Evolutionary conservation across 2,797 vertebrate genomes (phyloP).

Genomic region (Sciurus vulgaris): DNA sequence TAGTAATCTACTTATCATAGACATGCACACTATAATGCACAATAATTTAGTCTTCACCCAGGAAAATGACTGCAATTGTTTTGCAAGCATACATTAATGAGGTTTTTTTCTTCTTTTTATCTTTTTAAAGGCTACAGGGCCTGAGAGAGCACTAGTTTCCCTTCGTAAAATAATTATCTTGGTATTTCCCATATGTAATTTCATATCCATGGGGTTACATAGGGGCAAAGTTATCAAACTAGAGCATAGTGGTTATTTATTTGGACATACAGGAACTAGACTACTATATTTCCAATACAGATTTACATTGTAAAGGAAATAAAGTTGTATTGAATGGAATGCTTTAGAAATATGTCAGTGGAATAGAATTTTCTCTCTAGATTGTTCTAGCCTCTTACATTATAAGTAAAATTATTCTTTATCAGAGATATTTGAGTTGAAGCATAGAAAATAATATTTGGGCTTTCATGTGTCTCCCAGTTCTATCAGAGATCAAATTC

Average conservation of each 20-base stretch:
- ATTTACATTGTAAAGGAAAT: not conserved
- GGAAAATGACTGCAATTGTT: conserved; percentile 75
- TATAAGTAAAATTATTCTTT: conserved; percentile 34
- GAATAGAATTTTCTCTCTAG: conserved; percentile 21
- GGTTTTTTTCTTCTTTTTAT: not conserved
- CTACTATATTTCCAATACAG: not conserved
- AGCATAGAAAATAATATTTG: not conserved
- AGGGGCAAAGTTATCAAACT: conserved; percentile 11
- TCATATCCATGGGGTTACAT: not conserved
- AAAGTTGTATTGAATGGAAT: not conserved
- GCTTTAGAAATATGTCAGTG: not conserved
- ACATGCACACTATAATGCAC: conserved; percentile 66
- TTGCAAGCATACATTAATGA: conserved; percentile 65
- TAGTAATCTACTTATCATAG: conserved; percentile 76
- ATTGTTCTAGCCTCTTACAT: not conserved
- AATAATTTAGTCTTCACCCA: conserved; percentile 75
- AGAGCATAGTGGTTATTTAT: not conserved
- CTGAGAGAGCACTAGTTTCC: conserved; percentile 34
- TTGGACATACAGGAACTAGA: not conserved
- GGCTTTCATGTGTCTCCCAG: not conserved
- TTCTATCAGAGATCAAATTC: not conserved
- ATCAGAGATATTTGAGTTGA: not conserved
- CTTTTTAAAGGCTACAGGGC: conserved; percentile 41
- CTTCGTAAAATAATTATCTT: conserved; percentile 54
- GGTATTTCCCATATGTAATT: conserved; percentile 35